Conservation (phyloP, 1,140 invertebrate species). For the Aphelenchoides besseyi region DNA sequence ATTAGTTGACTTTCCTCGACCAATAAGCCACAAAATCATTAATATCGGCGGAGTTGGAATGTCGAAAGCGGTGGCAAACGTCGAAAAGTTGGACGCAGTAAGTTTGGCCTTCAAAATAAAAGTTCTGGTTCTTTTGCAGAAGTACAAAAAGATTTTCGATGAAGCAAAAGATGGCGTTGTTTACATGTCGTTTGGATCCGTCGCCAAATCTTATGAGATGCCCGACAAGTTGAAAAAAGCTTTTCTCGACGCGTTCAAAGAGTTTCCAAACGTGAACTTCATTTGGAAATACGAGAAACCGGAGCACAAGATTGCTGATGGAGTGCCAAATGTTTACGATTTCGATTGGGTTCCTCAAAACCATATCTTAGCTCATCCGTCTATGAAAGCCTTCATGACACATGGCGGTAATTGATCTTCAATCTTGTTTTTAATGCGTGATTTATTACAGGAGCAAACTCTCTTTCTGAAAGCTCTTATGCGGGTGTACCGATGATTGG, state of each 20-base stretch:
- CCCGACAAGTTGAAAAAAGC: conserved; percentile 12
- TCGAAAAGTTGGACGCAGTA: conserved; percentile 8
- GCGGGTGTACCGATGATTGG: neutral
- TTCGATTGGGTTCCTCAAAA: conserved; percentile 15
- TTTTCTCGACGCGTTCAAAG: conserved; percentile 12
- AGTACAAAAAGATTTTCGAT: conserved; percentile 6
- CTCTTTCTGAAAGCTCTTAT: neutral
- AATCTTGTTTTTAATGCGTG: neutral
- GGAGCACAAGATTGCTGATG: conserved; percentile 13
- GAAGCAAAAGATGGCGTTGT: neutral
- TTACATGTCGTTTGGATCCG: neutral
- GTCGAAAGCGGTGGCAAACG: neutral
- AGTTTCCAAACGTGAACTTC: conserved; percentile 16
- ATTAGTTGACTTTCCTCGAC: conserved; percentile 23
- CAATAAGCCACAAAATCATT: conserved; percentile 16
- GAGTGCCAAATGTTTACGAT: neutral
- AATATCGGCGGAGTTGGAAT: conserved; percentile 27
- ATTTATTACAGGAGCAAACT: neutral
- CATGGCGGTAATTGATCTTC: conserved; percentile 2
- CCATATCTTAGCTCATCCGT: conserved; percentile 9
- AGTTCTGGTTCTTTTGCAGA: neutral
- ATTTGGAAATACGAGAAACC: conserved; percentile 23
- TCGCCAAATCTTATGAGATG: conserved; percentile 1
- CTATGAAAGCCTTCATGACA: conserved; percentile 7
- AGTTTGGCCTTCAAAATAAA: neutral